phyloP scores from a whole-genome alignment of 2,888 invertebrate genomes.

The Deilephila elpenor region DNA sequence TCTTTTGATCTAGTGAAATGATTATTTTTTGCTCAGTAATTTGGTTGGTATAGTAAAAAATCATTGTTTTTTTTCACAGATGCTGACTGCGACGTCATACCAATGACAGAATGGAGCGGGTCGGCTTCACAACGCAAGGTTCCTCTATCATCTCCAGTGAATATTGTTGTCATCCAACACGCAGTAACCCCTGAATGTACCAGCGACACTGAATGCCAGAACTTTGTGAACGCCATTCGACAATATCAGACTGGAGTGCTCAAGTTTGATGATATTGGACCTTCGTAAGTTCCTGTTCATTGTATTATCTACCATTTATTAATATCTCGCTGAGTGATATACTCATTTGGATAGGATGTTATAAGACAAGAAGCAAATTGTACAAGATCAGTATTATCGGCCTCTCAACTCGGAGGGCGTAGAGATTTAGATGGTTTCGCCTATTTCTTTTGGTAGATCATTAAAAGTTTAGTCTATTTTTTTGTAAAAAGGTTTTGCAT shows the following conservation, averaged over 20 bases:
- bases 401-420: too few relatives aligned
- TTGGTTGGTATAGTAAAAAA: too few relatives aligned
- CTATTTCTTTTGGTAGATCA: too few relatives aligned
- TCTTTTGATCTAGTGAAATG: too few relatives aligned
- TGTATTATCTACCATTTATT: background rate
- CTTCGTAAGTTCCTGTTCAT: constrained; percentile 77
- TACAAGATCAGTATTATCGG: too few relatives aligned
- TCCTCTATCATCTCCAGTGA: constrained; percentile 67
- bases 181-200: constrained; percentile 80
- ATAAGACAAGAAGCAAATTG: too few relatives aligned
- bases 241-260: constrained; percentile 76
- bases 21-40: too few relatives aligned
- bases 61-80: constrained; percentile 39
- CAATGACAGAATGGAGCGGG: constrained; percentile 59
- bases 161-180: constrained; percentile 84
- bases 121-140: constrained; percentile 46
- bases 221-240: constrained; percentile 72
- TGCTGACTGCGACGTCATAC: constrained; percentile 52
- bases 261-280: constrained; percentile 84
- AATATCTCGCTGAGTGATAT: too few relatives aligned
- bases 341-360: too few relatives aligned
- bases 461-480: too few relatives aligned
- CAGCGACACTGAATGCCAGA: constrained; percentile 69
- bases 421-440: too few relatives aligned
- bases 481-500: too few relatives aligned